These are phyloP conservation scores for Neoitamus cyanurus DNA, from an alignment of 2,888 invertebrate genomes.

Conservation along the genomic window DNA sequence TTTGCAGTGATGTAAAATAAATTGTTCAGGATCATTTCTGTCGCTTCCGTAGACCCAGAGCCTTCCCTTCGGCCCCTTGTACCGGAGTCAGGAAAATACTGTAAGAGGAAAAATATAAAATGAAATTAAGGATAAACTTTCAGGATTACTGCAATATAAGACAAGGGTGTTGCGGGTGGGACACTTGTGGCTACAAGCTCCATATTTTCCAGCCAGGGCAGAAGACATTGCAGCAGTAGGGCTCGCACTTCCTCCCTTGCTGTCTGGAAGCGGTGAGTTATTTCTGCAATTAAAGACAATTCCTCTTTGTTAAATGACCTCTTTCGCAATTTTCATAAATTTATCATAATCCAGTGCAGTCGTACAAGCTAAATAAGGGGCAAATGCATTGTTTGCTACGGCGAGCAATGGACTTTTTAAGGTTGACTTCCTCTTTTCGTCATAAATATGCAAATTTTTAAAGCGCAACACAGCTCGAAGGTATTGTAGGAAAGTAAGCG, in stretches of 20 bases:
- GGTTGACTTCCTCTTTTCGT: not conserved
- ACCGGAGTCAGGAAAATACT: constrained; percentile 73
- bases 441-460: not conserved
- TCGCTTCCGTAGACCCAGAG: constrained; percentile 98
- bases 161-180: constrained; percentile 87
- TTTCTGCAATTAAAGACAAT: constrained; percentile 74
- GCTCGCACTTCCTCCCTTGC: constrained; percentile 94
- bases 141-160: constrained; percentile 80
- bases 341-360: not conserved
- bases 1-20: constrained; percentile 97
- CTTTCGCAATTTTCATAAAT: not conserved
- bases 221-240: constrained; percentile 87
- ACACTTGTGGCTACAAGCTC: constrained; percentile 97
- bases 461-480: not conserved
- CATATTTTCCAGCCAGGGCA: constrained; percentile 99
- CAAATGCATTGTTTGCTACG: not conserved
- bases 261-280: constrained; percentile 95
- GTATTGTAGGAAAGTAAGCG: not conserved
- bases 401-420: not conserved
- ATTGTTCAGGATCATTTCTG: constrained; percentile 99
- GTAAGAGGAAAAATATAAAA: constrained; percentile 51
- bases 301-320: not conserved
- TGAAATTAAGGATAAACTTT: not conserved
- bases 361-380: not conserved
- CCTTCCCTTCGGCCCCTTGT: constrained; percentile 86